phyloP scores from a whole-genome alignment of 2,797 vertebrate genomes.

The Gadopsis marmoratus region DNA sequence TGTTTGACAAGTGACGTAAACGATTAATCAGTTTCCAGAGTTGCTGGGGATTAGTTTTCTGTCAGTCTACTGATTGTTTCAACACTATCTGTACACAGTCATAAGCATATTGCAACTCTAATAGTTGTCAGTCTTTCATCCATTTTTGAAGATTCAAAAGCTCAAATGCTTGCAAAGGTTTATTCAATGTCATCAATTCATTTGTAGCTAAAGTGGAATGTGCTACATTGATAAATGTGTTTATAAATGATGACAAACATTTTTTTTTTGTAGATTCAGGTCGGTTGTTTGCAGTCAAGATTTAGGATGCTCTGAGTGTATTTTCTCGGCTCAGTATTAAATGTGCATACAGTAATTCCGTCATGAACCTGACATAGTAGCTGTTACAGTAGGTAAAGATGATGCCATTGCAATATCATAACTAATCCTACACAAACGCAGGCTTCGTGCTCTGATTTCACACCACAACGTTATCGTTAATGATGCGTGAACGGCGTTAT shows the following conservation, averaged over 20 bases:
- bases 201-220: background rate
- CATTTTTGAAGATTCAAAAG: background rate
- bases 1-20: background rate
- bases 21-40: background rate
- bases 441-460: constrained; percentile 70
- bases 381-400: constrained; percentile 30
- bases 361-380: background rate
- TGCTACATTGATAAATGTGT: background rate
- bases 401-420: constrained; percentile 23
- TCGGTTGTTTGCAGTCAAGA: background rate
- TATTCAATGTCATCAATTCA: background rate
- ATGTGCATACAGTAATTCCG: background rate
- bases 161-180: background rate
- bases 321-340: background rate
- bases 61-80: background rate
- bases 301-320: background rate
- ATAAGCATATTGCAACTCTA: background rate
- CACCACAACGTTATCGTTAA: constrained; percentile 68
- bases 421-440: constrained; percentile 49
- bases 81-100: background rate
- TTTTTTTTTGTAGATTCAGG: background rate
- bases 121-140: background rate
- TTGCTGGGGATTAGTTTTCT: background rate
- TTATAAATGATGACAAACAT: background rate
- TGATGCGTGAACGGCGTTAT: constrained; percentile 70